Conservation (phyloP, 1,140 invertebrate species). For the Cydia splendana region DNA sequence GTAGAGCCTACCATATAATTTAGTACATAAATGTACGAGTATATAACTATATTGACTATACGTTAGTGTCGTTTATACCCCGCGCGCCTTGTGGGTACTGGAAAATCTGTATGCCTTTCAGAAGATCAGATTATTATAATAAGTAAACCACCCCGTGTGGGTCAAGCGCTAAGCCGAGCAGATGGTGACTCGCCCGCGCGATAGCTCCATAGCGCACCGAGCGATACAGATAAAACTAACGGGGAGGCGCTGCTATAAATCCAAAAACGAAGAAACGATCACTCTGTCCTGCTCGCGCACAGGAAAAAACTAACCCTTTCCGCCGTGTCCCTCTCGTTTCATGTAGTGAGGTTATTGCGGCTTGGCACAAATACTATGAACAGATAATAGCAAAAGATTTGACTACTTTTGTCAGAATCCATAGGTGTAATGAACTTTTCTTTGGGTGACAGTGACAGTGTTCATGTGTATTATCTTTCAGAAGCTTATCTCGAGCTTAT, state of each 20-base stretch:
- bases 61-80: too few relatives aligned
- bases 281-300: slow-evolving; percentile 57
- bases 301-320: slow-evolving; percentile 54
- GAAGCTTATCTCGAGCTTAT: too few relatives aligned
- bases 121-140: slow-evolving; percentile 4
- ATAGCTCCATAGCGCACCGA: slow-evolving; percentile 72
- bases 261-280: slow-evolving; percentile 58
- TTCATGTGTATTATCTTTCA: too few relatives aligned
- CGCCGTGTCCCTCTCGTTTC: slow-evolving; percentile 48
- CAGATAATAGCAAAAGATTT: neutral
- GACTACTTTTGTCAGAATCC: too few relatives aligned
- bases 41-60: too few relatives aligned
- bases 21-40: too few relatives aligned
- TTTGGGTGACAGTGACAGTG: too few relatives aligned
- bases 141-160: slow-evolving; percentile 47
- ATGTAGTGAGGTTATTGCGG: slow-evolving; percentile 39
- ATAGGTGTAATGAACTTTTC: too few relatives aligned
- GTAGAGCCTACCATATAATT: too few relatives aligned
- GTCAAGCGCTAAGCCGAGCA: slow-evolving; percentile 43
- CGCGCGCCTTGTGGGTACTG: too few relatives aligned
- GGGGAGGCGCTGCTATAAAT: slow-evolving; percentile 72
- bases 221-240: slow-evolving; percentile 72
- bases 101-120: neutral
- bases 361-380: slow-evolving; percentile 39
- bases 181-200: slow-evolving; percentile 57